These are phyloP conservation scores for Clanis bilineata DNA, from an alignment of 2,888 invertebrate species.

Conservation along the genomic window DNA sequence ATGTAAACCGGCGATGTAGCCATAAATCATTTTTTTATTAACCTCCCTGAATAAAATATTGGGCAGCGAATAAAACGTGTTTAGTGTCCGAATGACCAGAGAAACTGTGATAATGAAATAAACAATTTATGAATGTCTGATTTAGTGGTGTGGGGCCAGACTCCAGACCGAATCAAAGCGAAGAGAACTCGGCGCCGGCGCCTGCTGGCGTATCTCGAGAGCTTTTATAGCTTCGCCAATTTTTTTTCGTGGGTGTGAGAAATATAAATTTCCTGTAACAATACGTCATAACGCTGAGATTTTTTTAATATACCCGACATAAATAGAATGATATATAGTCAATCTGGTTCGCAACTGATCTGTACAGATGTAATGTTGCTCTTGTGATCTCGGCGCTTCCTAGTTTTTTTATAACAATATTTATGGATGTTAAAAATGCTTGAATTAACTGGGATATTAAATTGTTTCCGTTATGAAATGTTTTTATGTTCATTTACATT, in stretches of 20 bases:
- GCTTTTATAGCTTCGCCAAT: conserved; percentile 37
- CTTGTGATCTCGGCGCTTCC: background rate
- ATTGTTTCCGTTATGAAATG: background rate
- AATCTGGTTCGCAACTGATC: background rate
- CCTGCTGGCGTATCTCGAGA: conserved; percentile 45
- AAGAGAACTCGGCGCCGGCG: conserved; percentile 30
- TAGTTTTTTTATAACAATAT: background rate
- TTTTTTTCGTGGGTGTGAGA: conserved; percentile 24
- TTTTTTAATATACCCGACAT: background rate
- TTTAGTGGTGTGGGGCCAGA: conserved; percentile 10
- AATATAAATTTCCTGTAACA: conserved; percentile 20
- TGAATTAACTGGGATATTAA: no score
- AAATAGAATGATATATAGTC: conserved; percentile 1
- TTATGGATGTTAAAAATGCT: background rate
- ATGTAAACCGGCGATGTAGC: background rate
- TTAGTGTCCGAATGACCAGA: background rate
- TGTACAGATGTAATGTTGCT: background rate
- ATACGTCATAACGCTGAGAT: conserved; percentile 10
- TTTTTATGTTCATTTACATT: background rate
- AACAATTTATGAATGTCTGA: conserved; percentile 18
- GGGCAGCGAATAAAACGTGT: background rate
- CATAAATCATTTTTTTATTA: conserved; percentile 1
- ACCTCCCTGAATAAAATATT: background rate
- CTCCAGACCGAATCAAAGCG: conserved; percentile 10
- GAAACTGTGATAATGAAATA: conserved; percentile 17